Conservation (phyloP, 2,888 invertebrate species). For the Chironomus riparius region DNA sequence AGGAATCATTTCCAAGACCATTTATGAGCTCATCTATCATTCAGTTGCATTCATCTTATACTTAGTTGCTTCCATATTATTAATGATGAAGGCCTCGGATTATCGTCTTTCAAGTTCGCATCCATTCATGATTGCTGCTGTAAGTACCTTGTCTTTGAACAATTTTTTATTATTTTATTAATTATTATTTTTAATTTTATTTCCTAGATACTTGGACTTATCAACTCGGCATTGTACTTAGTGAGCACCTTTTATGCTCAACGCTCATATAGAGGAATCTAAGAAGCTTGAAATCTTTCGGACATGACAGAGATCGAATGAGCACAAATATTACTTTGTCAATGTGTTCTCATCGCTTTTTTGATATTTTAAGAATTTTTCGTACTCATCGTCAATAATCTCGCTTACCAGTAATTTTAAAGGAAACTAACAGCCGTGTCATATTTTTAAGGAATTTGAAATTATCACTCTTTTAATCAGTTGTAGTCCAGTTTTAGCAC, state of each 20-base stretch:
- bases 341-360: background rate
- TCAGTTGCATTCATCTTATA: constrained; percentile 62
- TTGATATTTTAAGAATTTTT: too few relatives aligned
- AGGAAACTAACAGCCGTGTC: too few relatives aligned
- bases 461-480: too few relatives aligned
- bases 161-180: constrained; percentile 23
- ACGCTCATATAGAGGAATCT: constrained; percentile 65
- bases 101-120: constrained; percentile 46
- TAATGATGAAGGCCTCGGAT: constrained; percentile 56
- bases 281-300: constrained; percentile 31
- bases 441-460: too few relatives aligned
- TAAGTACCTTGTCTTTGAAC: constrained; percentile 40
- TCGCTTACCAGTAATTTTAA: too few relatives aligned
- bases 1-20: constrained; percentile 68
- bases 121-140: constrained; percentile 61
- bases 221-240: constrained; percentile 62
- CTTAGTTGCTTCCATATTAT: constrained; percentile 58
- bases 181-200: constrained; percentile 17
- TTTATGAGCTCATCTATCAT: constrained; percentile 74
- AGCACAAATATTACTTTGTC: background rate
- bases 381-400: too few relatives aligned
- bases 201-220: constrained; percentile 65
- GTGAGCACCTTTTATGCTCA: constrained; percentile 69
- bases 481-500: too few relatives aligned
- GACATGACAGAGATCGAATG: background rate